Evolutionary conservation across 2,113 vertebrate species (phyloP), one percentile per base, ranked within the genome.

Genomic region (Balaeniceps rex): DNA sequence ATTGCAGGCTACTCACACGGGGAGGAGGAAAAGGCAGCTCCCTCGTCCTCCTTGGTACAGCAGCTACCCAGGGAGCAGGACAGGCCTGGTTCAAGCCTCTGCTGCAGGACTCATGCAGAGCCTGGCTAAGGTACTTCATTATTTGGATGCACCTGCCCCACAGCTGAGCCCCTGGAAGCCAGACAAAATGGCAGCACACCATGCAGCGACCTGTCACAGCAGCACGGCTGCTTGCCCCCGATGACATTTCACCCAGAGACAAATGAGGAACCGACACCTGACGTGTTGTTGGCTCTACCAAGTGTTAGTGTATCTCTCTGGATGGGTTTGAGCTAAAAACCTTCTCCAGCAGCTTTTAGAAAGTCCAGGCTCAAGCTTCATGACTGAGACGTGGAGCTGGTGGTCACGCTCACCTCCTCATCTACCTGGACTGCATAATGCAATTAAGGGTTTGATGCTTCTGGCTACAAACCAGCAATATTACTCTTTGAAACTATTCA

Each of bases 241-340:
- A 1, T 1, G 2, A 1, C 1, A 2, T 55, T 66, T 18, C 69
- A 3, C 3, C 5, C 31, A 2, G 40, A 34, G 19, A 49, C 25
- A 49, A 36, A 31, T 2, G 25, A 83, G 46, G 51, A 78, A 12
- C 25, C 6, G 4, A 24, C 3, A 6, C 11, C 29, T 55, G 33
- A 18, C 12, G 3, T 10, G 7, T 34, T 78, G 51, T 33, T 0
- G 25, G n/a, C 19, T 52, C 52, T 38, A 33, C 25, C 51, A n/a
- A 14, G 14, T 61, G 60, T 13, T 31, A 75, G 21, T 24, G 23
- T 26, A 34, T n/a, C 19, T 80, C 25, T 75, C 82, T 33, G 25
- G 14, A 24, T 55, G 58, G 12, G 5, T 74, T 60, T 64, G 74
- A 70, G 70, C 31, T 86, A 28, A 87, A 94, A 78, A 22, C 18